Evolutionary conservation across 2,888 invertebrate species (phyloP), one percentile per base, ranked within the genome.

Genomic region (Petrolisthes cinctipes): DNA sequence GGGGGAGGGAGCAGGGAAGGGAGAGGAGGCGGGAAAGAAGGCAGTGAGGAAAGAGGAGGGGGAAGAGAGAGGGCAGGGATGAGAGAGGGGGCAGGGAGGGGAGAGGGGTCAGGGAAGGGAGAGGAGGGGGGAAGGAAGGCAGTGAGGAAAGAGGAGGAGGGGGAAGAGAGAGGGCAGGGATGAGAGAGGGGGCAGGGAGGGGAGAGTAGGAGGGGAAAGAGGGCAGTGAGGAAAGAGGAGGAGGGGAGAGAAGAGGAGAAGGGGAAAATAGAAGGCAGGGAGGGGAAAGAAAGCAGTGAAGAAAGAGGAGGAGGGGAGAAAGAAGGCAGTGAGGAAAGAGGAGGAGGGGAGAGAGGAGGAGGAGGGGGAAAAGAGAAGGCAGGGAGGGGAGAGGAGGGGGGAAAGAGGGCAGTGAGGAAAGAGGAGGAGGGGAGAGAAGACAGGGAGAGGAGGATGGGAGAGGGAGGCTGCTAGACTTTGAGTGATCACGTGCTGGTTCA

Each of bases 41-140:
- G 54, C 53, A 78, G 78, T 53, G 78, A 54, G 71, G 66, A 20
- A 53, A 54, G 78, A 78, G 53, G 37, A n/a, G 56, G 23, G 82
- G 37, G 66, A 23, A 66, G n/a, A n/a, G n/a, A n/a, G n/a, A n/a
- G n/a, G n/a, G n/a, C n/a, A n/a, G n/a, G n/a, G n/a, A n/a, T n/a
- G n/a, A n/a, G n/a, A n/a, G n/a, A n/a, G n/a, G n/a, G n/a, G n/a
- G n/a, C n/a, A n/a, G n/a, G n/a, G n/a, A n/a, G n/a, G n/a, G n/a
- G n/a, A n/a, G n/a, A n/a, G n/a, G n/a, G n/a, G n/a, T n/a, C n/a
- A n/a, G n/a, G n/a, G n/a, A n/a, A n/a, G n/a, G n/a, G n/a, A n/a
- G n/a, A n/a, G n/a, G n/a, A n/a, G n/a, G n/a, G n/a, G n/a, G n/a
- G n/a, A n/a, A n/a, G n/a, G n/a, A n/a, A n/a, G n/a, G n/a, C n/a